Base-by-base conservation (phyloP, 2,888 invertebrate genomes). In the Geotrupes spiniger region DNA sequence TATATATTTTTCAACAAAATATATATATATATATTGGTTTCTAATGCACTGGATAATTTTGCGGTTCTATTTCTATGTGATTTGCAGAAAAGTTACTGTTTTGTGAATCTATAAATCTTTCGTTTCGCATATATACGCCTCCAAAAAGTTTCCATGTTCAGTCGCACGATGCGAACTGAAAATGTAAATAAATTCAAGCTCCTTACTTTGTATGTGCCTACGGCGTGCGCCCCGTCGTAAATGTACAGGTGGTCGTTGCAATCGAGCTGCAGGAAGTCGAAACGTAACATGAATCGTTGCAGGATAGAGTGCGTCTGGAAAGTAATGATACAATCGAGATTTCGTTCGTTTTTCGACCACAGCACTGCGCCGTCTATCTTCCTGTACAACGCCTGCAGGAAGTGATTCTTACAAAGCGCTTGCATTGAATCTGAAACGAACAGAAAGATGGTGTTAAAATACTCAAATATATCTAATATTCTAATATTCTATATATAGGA, bases 301-400 rank as follows among this genome's bases (percentile, higher is more conserved):
- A 93, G 79, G 64, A 94, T 91, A 71, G 92, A 91, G 76, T 93
- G 92, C 60, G 94, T 94, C 77, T 93, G 93, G 76, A 93, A 94
- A 46, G 93, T 94, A 71, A 93, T 88, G 64, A 89, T 85, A 78
- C 94, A 94, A 76, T 93, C 89, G 66, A 93, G 78, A 73, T 92
- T 90, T 58, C 90, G 79, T 75, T 94, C 93, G 74, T 92, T 92
- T 70, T 90, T 86, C 15, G 93, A 93, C 78, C 86, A 89, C 46
- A 94, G 79, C 48, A 92, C 88, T 6, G 92, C 93, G 31, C 93
- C 93, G 70, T 94, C 92, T 63, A 93, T 85, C 76, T 92, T 92
- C 57, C 92, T 82, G 76, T 92, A 92, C 64, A 92, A 81, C 58
- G 90, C 88, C 70, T 89, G 90, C 56, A 92, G 81, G 73, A 89